Base-by-base conservation (phyloP, 2,797 vertebrate genomes). In the Squalus acanthias region DNA sequence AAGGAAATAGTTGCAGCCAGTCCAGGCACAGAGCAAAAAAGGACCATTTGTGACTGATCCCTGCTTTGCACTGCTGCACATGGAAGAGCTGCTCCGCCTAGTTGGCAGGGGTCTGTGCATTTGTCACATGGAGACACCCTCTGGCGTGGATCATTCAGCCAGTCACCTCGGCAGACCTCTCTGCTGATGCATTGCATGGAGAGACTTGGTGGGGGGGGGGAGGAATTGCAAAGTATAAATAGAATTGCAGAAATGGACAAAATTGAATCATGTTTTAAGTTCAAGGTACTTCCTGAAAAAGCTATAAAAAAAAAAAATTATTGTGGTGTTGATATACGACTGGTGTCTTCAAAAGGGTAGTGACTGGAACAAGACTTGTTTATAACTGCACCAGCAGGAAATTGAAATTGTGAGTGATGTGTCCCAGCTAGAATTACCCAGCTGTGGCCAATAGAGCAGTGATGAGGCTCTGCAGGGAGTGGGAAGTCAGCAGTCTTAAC, bases 381-480 rank as follows among this genome's bases (percentile, higher is more conserved):
- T 93, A 69, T 93, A 93, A 93, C 33, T 46, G n/a, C 10, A 29
- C 63, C 8, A 24, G 63, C 63, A 93, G n/a, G 91, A 93, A 93
- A 93, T 93, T 69, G 65, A 93, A 93, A 93, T 39, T 69, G n/a
- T 67, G 91, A 69, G 63, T 69, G 91, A 93, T 93, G n/a, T n/a
- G 91, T 93, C n/a, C 65, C 91, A 46, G 91, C 9, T 20, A 93
- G n/a, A 69, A 67, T 93, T 93, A 69, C 63, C 65, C 91, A 93
- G 91, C 91, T 93, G 91, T 46, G 91, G 91, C 91, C 91, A 93
- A 46, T 93, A 69, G 63, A 93, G 63, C 91, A 69, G n/a, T 26
- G 63, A 67, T 93, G n/a, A 93, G 65, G 17, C 20, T 9, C 65
- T 93, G 65, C 63, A 24, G n/a, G 91, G 20, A 93, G 65, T n/a